Evolutionary conservation across 2,797 vertebrate genomes (phyloP), one percentile per base, ranked within the genome.

Genomic region (Perodicticus potto): DNA sequence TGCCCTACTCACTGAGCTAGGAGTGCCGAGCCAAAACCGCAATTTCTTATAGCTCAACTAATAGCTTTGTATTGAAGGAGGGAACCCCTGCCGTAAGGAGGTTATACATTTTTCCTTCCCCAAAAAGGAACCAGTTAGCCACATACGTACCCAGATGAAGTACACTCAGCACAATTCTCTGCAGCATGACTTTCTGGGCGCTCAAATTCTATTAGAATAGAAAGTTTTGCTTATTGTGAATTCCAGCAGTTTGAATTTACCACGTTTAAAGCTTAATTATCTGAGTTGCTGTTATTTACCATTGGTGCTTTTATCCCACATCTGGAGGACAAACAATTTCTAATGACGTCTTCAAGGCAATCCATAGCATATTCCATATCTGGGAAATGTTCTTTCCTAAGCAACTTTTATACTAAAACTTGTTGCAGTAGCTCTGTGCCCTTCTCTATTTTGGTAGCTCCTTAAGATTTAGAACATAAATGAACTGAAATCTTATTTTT

Each of bases 401-500:
- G 85, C 53, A 82, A 95, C 34, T 78, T 92, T 63, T 53, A 77
- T 70, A 72, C 45, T 77, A 55, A 82, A 95, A 89, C 53, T 34
- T 95, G 90, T 10, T 73, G 78, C n/a, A 92, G 76, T 94, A 92
- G 83, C 13, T 93, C 81, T 95, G 40, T 86, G 43, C 16, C 25
- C 59, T 20, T 96, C 45, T 87, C 81, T 69, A 49, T 74, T 49
- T 91, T 57, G 37, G 34, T 4, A 90, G 34, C 29, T 25, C 53
- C 25, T 80, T 93, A 93, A 84, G n/a, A 93, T 90, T 69, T 89
- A 22, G 34, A 88, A 94, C 96, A 78, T 80, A 96, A 91, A 87
- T 93, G 49, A 94, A 85, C 49, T 83, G 53, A 87, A 87, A 92
- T 91, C 49, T 89, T 87, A 86, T 91, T 97, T 97, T 97, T 95